These are phyloP conservation scores for Seriola dumerili DNA, from an alignment of 2,113 vertebrate species.

Conservation along the genomic window DNA sequence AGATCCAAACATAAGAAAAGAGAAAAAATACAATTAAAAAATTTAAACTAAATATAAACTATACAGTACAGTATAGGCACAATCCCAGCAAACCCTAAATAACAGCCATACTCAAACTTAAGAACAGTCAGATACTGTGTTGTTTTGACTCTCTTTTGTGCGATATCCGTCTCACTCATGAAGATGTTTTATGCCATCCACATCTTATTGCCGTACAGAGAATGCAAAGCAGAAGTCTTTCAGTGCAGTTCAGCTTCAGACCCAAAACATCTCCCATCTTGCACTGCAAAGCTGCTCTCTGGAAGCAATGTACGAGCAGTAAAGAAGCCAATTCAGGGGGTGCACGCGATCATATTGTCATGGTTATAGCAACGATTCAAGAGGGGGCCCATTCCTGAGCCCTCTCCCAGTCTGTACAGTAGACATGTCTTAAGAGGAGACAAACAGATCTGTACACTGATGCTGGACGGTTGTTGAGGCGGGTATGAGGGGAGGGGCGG, in stretches of 20 bases:
- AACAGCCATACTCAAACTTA: constrained; percentile 11
- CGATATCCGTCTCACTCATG: not conserved
- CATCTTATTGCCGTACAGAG: not conserved
- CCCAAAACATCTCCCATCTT: constrained; percentile 13
- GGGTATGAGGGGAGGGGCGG: not conserved
- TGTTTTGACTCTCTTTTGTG: constrained; percentile 7
- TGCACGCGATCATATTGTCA: constrained; percentile 36
- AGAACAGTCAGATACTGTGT: not conserved
- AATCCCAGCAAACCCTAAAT: not conserved
- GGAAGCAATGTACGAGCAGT: constrained; percentile 27
- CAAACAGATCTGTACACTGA: constrained; percentile 51
- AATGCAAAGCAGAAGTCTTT: constrained; percentile 20
- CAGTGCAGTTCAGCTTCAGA: constrained; percentile 18
- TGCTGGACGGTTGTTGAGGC: constrained; percentile 45
- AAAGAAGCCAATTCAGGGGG: constrained; percentile 25
- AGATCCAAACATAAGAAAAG: not conserved
- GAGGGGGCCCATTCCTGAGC: constrained; percentile 1
- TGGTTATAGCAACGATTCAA: constrained; percentile 53
- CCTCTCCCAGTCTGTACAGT: constrained; percentile 12
- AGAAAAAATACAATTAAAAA: not conserved
- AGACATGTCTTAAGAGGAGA: constrained; percentile 45
- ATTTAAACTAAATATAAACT: too few species aligned
- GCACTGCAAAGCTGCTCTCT: constrained; percentile 42
- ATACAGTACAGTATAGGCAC: not conserved
- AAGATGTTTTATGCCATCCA: not conserved